A percentile compares a stretch with the other conserved stretches of the same genome.
Conservation (phyloP, 2,113 vertebrate species). For the Melospiza georgiana region DNA sequence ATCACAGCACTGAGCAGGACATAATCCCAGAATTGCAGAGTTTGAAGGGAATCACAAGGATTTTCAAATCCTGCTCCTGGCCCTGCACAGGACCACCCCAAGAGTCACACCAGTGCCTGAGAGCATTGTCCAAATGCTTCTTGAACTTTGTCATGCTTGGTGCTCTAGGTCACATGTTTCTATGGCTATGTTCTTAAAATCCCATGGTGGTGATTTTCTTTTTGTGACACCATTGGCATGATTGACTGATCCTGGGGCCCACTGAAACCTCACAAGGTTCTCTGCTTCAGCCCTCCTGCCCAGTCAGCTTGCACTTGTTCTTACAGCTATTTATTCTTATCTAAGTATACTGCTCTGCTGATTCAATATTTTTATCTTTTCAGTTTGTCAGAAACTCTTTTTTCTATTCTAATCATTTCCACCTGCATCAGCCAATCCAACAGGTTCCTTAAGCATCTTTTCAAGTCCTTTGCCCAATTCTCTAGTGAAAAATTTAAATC, state of each 20-base stretch:
- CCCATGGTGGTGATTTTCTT: neutral
- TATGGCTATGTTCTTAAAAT: neutral
- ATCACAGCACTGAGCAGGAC: neutral
- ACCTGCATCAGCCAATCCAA: accelerated
- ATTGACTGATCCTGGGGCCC: neutral
- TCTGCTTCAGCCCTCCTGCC: neutral
- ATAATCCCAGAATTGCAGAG: neutral
- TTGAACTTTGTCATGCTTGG: neutral
- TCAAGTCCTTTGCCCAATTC: neutral
- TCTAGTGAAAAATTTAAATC: neutral
- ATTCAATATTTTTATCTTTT: neutral
- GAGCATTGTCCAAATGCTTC: neutral
- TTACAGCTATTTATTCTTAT: neutral
- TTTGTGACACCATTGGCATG: neutral
- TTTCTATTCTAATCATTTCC: neutral
- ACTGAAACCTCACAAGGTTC: neutral
- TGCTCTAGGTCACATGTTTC: neutral
- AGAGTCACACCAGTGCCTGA: neutral
- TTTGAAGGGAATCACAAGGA: neutral
- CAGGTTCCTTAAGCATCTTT: neutral
- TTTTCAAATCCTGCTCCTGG: neutral
- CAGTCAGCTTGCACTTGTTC: neutral
- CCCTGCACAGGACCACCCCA: neutral
- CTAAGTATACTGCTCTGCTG: neutral
- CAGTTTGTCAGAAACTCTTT: neutral